These are phyloP conservation scores for Sarcophaga subvicina DNA, from an alignment of 2,888 invertebrate genomes.

Conservation along the genomic window DNA sequence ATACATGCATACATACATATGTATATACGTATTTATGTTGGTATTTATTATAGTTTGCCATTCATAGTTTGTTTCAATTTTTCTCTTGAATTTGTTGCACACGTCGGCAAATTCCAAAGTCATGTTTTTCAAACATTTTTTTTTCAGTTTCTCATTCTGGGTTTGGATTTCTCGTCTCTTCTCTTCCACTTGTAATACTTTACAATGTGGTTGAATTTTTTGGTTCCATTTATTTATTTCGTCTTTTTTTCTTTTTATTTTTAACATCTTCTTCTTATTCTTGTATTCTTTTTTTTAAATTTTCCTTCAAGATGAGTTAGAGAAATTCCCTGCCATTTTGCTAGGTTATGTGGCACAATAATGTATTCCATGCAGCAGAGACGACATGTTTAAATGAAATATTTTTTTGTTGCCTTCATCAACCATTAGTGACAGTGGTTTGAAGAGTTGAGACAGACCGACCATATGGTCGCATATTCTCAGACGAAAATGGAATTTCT, in stretches of 20 bases:
- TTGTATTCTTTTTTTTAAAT: not conserved
- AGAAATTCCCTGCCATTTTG: slow-evolving; percentile 12
- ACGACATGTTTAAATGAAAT: slow-evolving; percentile 33
- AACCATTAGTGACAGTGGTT: slow-evolving; percentile 33
- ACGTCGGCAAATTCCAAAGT: slow-evolving; percentile 64
- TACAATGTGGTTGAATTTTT: too few relatives aligned
- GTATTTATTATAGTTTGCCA: slow-evolving; percentile 58
- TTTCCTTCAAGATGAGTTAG: not conserved
- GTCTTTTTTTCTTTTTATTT: slow-evolving; percentile 6
- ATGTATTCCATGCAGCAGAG: slow-evolving; percentile 36
- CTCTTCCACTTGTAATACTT: not conserved
- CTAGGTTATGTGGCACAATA: not conserved
- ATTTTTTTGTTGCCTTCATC: not conserved
- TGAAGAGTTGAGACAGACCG: not conserved
- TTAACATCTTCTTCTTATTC: too few relatives aligned
- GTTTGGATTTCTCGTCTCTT: not conserved
- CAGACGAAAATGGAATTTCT: not conserved
- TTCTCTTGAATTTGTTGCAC: slow-evolving; percentile 57
- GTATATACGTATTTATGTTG: not conserved
- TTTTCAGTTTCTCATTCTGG: not conserved
- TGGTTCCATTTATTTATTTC: slow-evolving; percentile 42
- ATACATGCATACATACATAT: too few relatives aligned
- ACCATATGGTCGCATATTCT: not conserved
- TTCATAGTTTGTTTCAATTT: slow-evolving; percentile 50
- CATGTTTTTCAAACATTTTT: slow-evolving; percentile 64